Evolutionary conservation across 2,797 vertebrate species (phyloP), one percentile per base, ranked within the genome.

Genomic region (Ctenopoma kingsleyae): DNA sequence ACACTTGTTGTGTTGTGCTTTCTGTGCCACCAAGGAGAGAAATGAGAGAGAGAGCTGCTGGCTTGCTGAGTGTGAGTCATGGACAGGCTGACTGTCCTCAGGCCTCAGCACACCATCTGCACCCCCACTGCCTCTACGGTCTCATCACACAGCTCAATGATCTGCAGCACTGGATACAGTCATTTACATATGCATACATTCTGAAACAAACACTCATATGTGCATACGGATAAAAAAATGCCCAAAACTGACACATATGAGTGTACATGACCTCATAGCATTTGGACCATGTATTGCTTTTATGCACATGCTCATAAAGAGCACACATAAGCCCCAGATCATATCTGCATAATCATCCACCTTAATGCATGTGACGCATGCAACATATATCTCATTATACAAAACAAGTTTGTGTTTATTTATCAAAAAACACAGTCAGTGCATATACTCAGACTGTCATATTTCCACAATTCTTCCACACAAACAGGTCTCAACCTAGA

Each of bases 31-130:
- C 48, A 55, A 80, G 38, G 57, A 36, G 59, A 48, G 41, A 35
- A 25, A 41, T 16, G 50, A 16, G 56, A 40, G 38, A 35, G 69
- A 40, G 68, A 67, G 72, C 19, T 84, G 60, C 58, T 79, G 69
- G 78, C 81, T 86, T 20, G 73, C 75, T 50, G 59, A 70, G 80
- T 78, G 89, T 90, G 89, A 91, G 67, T 91, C 90, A 91, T 64
- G 76, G 85, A 85, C 80, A 81, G 71, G 65, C 84, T 73, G 78
- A 87, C 79, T 87, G 83, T 89, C 89, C 85, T 86, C 82, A 20
- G 85, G 88, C 85, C 76, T 85, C 71, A 16, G 77, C 83, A 70
- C 84, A 76, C 91, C 91, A 92, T 92, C 90, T 92, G 90, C 74
- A 87, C 78, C 85, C 82, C 84, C 76, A 56, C 78, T 48, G 76